These are phyloP conservation scores for Myxocyprinus asiaticus DNA, from an alignment of 2,113 vertebrate species.

Conservation along the genomic window DNA sequence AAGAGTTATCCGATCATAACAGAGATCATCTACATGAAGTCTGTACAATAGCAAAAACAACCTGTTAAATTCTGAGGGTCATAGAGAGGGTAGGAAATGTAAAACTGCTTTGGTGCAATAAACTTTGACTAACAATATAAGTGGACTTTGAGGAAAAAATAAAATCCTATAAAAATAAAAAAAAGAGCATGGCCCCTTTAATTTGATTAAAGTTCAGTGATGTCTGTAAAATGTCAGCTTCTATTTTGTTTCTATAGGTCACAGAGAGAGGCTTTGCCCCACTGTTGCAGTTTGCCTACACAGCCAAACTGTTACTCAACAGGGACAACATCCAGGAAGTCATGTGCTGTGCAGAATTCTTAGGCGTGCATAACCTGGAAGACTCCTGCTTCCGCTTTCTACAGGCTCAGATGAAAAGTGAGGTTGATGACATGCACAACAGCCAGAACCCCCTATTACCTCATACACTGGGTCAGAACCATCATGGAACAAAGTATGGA, in stretches of 20 bases:
- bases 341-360: slow-evolving; percentile 89
- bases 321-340: slow-evolving; percentile 93
- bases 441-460: slow-evolving; percentile 69
- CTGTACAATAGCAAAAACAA: too few species aligned
- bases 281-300: slow-evolving; percentile 95
- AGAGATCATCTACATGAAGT: too few species aligned
- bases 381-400: slow-evolving; percentile 95
- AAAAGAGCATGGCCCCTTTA: too few species aligned
- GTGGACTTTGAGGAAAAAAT: too few species aligned
- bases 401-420: slow-evolving; percentile 87
- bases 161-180: too few species aligned
- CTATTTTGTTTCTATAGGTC: slow-evolving; percentile 76
- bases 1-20: too few species aligned
- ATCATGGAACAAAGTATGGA: slow-evolving; percentile 71
- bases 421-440: slow-evolving; percentile 79
- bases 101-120: too few species aligned
- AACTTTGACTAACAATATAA: too few species aligned
- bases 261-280: slow-evolving; percentile 92
- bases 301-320: slow-evolving; percentile 92
- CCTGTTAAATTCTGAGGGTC: too few species aligned
- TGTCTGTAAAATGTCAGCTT: neutral
- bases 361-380: slow-evolving; percentile 93
- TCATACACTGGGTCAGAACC: neutral
- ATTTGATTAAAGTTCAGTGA: too few species aligned
- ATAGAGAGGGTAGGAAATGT: too few species aligned